These are phyloP conservation scores for Cynopterus brachyotis DNA, from an alignment of 2,113 vertebrate genomes.

Conservation along the genomic window DNA sequence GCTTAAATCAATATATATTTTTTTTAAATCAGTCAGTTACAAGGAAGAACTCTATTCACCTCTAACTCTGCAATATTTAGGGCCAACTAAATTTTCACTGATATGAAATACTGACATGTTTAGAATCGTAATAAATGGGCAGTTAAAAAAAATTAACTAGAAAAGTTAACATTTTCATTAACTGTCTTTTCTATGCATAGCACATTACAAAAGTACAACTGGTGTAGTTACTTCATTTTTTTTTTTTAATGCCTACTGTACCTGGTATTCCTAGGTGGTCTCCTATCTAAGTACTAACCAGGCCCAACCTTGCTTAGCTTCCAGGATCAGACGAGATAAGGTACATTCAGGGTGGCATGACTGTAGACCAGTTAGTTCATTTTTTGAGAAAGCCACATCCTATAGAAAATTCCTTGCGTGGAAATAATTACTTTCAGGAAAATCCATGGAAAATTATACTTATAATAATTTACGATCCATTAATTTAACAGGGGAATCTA, in stretches of 20 bases:
- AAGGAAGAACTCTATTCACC: constrained; percentile 14
- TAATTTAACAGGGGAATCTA: not conserved
- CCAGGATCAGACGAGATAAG: too few relatives aligned
- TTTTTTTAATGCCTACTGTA: not conserved
- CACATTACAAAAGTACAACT: not conserved
- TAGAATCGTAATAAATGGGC: constrained; percentile 20
- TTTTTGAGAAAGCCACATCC: constrained; percentile 1
- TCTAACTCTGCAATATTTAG: not conserved
- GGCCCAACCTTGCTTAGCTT: too few relatives aligned
- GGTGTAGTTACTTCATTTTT: not conserved
- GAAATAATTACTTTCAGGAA: constrained; percentile 29
- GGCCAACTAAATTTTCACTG: not conserved
- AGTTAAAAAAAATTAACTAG: constrained; percentile 34
- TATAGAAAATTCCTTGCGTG: not conserved
- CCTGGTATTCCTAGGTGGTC: too few relatives aligned
- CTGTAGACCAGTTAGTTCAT: not conserved
- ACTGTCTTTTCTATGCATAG: not conserved
- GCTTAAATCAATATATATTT: constrained; percentile 27
- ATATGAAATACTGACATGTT: constrained; percentile 29
- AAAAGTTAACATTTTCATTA: not conserved
- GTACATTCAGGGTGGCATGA: too few relatives aligned
- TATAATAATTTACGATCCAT: not conserved
- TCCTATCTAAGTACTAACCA: too few relatives aligned
- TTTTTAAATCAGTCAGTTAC: constrained; percentile 14
- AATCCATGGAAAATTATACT: not conserved